Base-by-base conservation (phyloP, 2,797 vertebrate genomes). In the Hydrolagus colliei region DNA sequence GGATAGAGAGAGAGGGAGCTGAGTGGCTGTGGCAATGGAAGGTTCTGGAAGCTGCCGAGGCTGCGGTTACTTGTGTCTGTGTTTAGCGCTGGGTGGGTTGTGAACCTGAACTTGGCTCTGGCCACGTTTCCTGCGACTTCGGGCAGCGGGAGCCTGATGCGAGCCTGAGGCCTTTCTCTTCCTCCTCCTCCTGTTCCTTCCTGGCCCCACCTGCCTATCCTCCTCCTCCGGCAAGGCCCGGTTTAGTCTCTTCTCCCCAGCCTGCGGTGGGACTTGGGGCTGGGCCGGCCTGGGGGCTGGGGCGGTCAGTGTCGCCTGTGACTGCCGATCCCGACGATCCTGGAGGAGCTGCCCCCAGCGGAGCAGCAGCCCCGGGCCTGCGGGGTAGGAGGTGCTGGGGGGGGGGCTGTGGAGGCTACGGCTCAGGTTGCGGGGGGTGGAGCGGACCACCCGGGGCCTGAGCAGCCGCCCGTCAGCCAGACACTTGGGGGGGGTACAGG, bases 271-370 rank as follows among this genome's bases (percentile, higher is more conserved):
- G 9, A 87, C 67, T 4, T 20, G 79, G 1, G 35, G 80, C 84
- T 86, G 88, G 1, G 87, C 10, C 9, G 65, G 8, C n/a, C 61
- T 76, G 86, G 87, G 73, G 32, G 72, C 82, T 65, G 87, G 13
- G 77, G 88, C 94, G 0, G 96, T 98, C 71, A 97, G 91, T 4
- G 97, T 98, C 0, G 95, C 96, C 92, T 96, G 97, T 0, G 95
- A 97, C 3, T 52, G 41, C 93, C 92, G 88, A 89, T 96, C 93
- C 88, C 97, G 96, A 1, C 97, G 96, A 86, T 98, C 97, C 87
- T 97, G 93, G 86, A 98, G 96, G 8, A 98, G 96, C 90, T 98
- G 98, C 87, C 96, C 93, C 97, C 98, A 98, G 87, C 97, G 98
- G 89, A 96, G 96, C 88, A 99, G 92, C 80, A 98, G 95, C 0